Percentiles rank a stretch among this genome's conserved stretches.
Conservation (phyloP, 2,888 invertebrate genomes). For the Sminthurides aquaticus region DNA sequence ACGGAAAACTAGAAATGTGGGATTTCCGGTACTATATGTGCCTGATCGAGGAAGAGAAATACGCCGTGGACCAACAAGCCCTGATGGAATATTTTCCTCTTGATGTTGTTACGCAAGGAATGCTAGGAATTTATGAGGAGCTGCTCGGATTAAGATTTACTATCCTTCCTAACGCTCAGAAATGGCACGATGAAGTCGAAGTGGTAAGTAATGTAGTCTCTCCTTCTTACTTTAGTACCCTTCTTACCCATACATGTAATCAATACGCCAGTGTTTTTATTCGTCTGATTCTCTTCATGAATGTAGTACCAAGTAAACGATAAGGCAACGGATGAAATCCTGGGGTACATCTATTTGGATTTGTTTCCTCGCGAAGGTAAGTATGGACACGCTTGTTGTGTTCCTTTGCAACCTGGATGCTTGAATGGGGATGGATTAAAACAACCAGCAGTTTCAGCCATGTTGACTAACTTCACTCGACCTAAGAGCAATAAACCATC, state of each 20-base stretch:
- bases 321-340: constrained; percentile 44
- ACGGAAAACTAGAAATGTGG: constrained; percentile 49
- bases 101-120: constrained; percentile 49
- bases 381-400: constrained; percentile 51
- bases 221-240: not conserved
- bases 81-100: constrained; percentile 51
- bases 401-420: constrained; percentile 47
- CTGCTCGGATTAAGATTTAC: constrained; percentile 48
- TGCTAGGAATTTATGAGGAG: constrained; percentile 50
- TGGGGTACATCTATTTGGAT: constrained; percentile 52
- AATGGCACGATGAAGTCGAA: constrained; percentile 50
- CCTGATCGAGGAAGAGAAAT: constrained; percentile 48
- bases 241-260: not conserved
- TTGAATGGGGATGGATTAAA: constrained; percentile 28
- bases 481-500: constrained; percentile 49
- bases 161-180: constrained; percentile 46
- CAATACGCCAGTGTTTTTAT: constrained; percentile 17
- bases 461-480: constrained; percentile 52
- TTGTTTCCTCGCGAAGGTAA: constrained; percentile 51
- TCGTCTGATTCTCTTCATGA: no score
- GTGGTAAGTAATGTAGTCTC: constrained; percentile 45
- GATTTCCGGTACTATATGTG: constrained; percentile 49
- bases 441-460: constrained; percentile 49
- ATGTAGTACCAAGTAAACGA: constrained; percentile 50
- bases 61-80: constrained; percentile 50